Conservation (phyloP, 1,140 invertebrate species). For the Oryctes rhinoceros region DNA sequence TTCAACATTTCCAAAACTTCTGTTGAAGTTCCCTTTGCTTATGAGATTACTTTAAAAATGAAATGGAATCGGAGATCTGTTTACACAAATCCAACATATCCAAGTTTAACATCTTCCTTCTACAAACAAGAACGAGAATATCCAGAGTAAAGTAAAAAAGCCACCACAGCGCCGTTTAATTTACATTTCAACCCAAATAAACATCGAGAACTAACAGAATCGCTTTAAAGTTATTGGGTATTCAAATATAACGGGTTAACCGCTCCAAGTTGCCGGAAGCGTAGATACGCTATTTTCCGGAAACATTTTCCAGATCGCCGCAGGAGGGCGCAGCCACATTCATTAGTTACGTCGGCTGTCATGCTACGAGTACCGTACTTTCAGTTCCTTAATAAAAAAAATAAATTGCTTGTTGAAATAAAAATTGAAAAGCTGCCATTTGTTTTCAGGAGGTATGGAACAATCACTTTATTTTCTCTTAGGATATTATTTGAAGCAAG, state of each 20-base stretch:
- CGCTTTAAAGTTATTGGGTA: constrained; percentile 20
- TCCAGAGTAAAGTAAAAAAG: not conserved
- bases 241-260: constrained; percentile 8
- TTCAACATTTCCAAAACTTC: too few relatives aligned
- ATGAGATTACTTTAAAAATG: not conserved
- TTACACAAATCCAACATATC: not conserved
- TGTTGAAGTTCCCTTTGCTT: too few relatives aligned
- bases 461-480: too few relatives aligned
- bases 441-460: too few relatives aligned
- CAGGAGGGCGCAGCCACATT: not conserved
- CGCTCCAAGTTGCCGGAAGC: not conserved
- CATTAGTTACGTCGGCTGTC: constrained; percentile 12
- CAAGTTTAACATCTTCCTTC: not conserved
- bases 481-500: too few relatives aligned
- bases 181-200: constrained; percentile 16
- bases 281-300: not conserved
- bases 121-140: not conserved
- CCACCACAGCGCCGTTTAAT: not conserved
- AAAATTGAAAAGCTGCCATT: too few relatives aligned
- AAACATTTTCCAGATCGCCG: not conserved
- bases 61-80: not conserved
- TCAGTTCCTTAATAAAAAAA: not conserved
- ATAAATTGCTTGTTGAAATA: too few relatives aligned
- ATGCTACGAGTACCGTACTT: not conserved
- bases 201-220: not conserved